phyloP scores from a whole-genome alignment of 64 coral and sea anemone species.

The Exaiptasia diaphana region DNA sequence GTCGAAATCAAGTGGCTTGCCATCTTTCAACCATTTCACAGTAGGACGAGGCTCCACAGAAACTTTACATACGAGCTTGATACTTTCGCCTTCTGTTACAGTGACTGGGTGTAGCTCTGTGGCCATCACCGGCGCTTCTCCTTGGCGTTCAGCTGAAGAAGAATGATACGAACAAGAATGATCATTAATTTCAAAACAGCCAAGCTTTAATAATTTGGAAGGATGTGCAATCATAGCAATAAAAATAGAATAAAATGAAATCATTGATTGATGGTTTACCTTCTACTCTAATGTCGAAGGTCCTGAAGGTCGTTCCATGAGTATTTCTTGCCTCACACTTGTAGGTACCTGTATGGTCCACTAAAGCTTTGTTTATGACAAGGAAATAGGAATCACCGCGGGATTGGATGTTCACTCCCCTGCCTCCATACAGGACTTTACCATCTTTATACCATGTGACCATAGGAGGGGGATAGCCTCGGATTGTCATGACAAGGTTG shows the following conservation, averaged over 20 bases:
- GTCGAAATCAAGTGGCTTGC: conserved; percentile 44
- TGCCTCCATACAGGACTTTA: conserved; percentile 45
- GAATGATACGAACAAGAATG: neutral
- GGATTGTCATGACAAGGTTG: conserved; percentile 62
- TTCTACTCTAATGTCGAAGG: conserved; percentile 37
- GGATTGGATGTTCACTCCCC: conserved; percentile 38
- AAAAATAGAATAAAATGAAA: no score
- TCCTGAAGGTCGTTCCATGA: conserved; percentile 21
- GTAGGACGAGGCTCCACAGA: conserved; percentile 47
- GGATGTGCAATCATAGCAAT: no score
- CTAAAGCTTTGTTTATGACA: conserved; percentile 33
- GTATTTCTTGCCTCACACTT: conserved; percentile 51
- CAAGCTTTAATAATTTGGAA: no score
- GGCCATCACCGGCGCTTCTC: neutral
- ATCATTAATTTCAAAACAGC: neutral
- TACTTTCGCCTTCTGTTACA: conserved; percentile 59
- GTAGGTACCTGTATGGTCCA: conserved; percentile 48
- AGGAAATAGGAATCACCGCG: conserved; percentile 75
- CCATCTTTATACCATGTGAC: conserved; percentile 89
- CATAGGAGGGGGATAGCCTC: conserved; percentile 75
- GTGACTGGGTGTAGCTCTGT: conserved; percentile 23
- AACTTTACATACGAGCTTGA: conserved; percentile 59
- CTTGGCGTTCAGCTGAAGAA: neutral
- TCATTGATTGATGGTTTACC: neutral
- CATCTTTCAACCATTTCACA: conserved; percentile 60